Evolutionary conservation across 1,140 invertebrate genomes (phyloP).

Genomic region (Acromyrmex charruanus): DNA sequence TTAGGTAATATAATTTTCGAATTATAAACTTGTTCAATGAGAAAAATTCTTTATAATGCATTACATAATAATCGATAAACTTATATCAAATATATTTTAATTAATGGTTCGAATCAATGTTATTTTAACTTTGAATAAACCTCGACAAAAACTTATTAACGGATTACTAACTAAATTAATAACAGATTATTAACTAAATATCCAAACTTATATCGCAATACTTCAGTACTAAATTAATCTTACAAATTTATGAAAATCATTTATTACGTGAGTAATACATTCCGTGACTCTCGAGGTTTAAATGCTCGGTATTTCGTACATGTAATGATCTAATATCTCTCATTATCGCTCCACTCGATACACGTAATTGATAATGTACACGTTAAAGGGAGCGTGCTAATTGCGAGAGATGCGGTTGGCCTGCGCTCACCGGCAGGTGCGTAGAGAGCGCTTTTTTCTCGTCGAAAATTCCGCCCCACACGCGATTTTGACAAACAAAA

Average conservation of each 20-base stretch:
- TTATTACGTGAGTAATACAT: background rate
- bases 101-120: background rate
- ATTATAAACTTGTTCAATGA: background rate
- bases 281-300: conserved; percentile 28
- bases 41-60: background rate
- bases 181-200: background rate
- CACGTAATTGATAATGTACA: conserved; percentile 55
- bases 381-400: conserved; percentile 56
- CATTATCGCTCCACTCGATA: conserved; percentile 45
- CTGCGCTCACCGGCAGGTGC: conserved; percentile 64
- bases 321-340: conserved; percentile 52
- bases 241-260: background rate
- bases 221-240: background rate
- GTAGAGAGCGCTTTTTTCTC: conserved; percentile 64
- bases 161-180: too few relatives aligned
- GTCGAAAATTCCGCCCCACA: conserved; percentile 66
- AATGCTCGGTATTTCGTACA: conserved; percentile 29
- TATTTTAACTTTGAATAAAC: background rate
- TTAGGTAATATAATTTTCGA: background rate
- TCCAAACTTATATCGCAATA: background rate
- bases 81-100: background rate
- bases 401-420: conserved; percentile 48
- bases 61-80: background rate
- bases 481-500: conserved; percentile 71
- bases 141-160: background rate